phyloP scores from a whole-genome alignment of 2,797 vertebrate species.

The Falco naumanni region DNA sequence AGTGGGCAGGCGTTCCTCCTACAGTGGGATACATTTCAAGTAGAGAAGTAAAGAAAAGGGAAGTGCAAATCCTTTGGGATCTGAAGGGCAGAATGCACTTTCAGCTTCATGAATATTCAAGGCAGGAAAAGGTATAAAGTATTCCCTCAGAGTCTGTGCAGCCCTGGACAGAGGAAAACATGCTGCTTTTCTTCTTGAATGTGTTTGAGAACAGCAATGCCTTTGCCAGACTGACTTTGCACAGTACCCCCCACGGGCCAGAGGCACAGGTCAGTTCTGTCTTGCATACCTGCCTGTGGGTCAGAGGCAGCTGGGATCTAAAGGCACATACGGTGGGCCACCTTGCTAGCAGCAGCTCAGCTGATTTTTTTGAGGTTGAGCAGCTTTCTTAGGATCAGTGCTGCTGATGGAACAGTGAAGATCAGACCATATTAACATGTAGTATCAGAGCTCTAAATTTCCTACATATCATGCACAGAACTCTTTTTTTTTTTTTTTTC shows the following conservation, averaged over 20 bases:
- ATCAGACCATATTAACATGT: background rate
- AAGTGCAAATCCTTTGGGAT: background rate
- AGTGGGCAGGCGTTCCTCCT: background rate
- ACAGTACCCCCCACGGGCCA: background rate
- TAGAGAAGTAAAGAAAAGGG: background rate
- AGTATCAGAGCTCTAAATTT: background rate
- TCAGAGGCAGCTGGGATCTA: background rate
- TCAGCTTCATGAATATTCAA: background rate
- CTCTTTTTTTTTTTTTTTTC: background rate
- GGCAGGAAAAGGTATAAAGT: background rate
- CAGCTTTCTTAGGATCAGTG: fast-evolving
- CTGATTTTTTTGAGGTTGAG: background rate
- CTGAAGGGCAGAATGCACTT: background rate
- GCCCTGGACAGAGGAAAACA: too few species aligned
- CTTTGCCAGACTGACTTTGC: background rate
- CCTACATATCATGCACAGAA: background rate
- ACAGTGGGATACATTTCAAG: too few species aligned
- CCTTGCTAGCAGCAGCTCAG: background rate
- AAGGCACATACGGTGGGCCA: fast-evolving
- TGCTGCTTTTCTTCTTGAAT: background rate
- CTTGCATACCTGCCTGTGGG: background rate
- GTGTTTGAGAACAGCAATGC: background rate
- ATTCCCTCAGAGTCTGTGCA: background rate
- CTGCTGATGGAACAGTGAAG: background rate
- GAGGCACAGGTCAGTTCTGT: background rate